Conservation (phyloP, 1,140 invertebrate species). For the Euborellia annulipes region DNA sequence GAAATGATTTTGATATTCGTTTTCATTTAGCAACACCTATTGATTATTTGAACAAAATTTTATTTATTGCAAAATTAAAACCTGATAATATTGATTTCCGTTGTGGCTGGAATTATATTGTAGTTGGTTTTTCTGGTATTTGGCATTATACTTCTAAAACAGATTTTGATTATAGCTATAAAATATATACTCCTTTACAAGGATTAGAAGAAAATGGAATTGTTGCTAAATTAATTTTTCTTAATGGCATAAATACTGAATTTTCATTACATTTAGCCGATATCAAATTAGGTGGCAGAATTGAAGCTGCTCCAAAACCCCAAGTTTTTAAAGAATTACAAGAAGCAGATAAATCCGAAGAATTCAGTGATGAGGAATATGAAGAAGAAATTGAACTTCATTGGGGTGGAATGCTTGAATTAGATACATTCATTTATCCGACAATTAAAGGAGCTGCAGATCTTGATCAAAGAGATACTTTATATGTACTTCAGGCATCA, state of each 20-base stretch:
- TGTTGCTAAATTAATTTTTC: constrained; percentile 45
- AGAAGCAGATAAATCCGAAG: constrained; percentile 6
- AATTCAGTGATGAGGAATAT: constrained; percentile 17
- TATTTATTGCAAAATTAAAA: constrained; percentile 42
- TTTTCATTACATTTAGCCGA: constrained; percentile 46
- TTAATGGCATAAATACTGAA: constrained; percentile 47
- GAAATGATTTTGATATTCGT: constrained; percentile 51
- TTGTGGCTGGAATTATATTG: constrained; percentile 52
- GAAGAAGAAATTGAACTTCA: constrained; percentile 31
- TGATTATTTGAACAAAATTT: constrained; percentile 42
- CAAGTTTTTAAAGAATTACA: constrained; percentile 23
- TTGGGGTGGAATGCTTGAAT: constrained; percentile 37
- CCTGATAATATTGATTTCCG: constrained; percentile 48
- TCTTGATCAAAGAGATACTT: constrained; percentile 35
- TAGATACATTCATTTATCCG: constrained; percentile 45
- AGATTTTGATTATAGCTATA: constrained; percentile 60
- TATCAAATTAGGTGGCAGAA: constrained; percentile 33
- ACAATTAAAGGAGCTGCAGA: constrained; percentile 39
- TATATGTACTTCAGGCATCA: constrained; percentile 31
- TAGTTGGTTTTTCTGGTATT: constrained; percentile 54
- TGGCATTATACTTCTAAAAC: constrained; percentile 50
- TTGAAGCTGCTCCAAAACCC: constrained; percentile 30
- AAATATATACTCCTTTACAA: constrained; percentile 54
- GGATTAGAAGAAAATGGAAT: constrained; percentile 57
- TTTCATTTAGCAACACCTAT: constrained; percentile 53